Evolutionary conservation across 2,797 vertebrate genomes (phyloP), one percentile per base, ranked within the genome.

Genomic region (Cossypha polioptera): DNA sequence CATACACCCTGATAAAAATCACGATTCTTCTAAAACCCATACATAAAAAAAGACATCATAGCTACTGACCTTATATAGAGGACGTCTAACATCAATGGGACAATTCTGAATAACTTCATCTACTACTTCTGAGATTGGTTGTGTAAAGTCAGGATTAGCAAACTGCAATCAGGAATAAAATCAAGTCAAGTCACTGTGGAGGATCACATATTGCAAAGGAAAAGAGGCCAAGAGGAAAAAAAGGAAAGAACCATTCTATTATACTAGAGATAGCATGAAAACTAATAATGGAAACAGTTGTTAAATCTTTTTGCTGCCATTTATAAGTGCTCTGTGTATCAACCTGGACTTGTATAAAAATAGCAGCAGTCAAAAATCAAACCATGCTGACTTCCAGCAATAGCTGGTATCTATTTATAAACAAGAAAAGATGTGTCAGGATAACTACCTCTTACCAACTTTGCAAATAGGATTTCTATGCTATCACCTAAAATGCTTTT

Each of bases 101-200:
- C 99, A 99, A 98, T 99, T 99, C 97, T 99, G 99, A 97, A 99
- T 99, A 90, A 99, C 99, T 97, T 99, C 99, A 87, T 99, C 99
- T 95, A 99, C 99, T 95, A 99, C 99, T 98, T 99, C 99, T 33
- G 99, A 99, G 98, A 99, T 99, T 18, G 99, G 99, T 97, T 99
- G 99, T 2, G 99, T 99, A 83, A 99, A 99, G 96, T 99, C 99
- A 29, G 99, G 99, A 97, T 99, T 99, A 97, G 99, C 99, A 97
- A 99, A 99, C 99, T 99, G 96, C 67, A 97, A 95, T 12, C 10
- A 94, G 68, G 72, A 92, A 92, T 16, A 69, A 96, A 97, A 72
- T n/a, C 40, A 77, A 84, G 7, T 53, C 14, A 26, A 48, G 19
- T 92, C 61, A 94, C 17, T 5, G 8, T 4, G 25, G 3, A 73